Conservation (phyloP, 2,113 vertebrate species). For the Oxyura jamaicensis region DNA sequence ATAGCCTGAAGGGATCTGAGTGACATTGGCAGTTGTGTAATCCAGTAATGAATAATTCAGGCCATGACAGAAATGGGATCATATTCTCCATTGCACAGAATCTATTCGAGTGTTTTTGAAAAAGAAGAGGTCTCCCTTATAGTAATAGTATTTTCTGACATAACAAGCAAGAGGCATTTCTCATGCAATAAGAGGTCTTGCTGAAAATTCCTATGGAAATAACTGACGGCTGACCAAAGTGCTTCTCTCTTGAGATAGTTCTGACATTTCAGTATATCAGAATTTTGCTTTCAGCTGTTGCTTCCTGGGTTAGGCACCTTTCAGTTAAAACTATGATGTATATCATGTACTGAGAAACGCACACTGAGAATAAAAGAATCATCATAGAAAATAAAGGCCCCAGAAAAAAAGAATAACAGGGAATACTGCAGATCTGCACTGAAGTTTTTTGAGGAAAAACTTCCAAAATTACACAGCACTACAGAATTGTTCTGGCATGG, state of each 20-base stretch:
- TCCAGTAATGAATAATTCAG: conserved; percentile 3
- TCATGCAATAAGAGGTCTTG: background rate
- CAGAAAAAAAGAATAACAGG: background rate
- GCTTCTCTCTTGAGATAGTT: background rate
- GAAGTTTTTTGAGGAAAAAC: background rate
- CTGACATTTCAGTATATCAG: background rate
- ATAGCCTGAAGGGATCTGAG: background rate
- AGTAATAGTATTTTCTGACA: background rate
- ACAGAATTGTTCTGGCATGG: background rate
- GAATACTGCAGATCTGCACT: background rate
- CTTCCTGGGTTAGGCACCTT: background rate
- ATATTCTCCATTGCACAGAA: background rate
- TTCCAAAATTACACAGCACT: background rate
- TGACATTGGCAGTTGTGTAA: background rate
- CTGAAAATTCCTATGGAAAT: background rate
- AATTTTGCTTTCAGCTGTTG: background rate
- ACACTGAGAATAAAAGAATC: background rate
- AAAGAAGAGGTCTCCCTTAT: background rate
- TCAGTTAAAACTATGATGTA: background rate
- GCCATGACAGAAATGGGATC: background rate
- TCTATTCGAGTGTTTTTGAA: background rate
- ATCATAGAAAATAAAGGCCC: background rate
- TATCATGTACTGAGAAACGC: background rate
- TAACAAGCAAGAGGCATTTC: background rate
- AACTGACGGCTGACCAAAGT: background rate